Percentiles rank a stretch among this genome's conserved stretches.
These are phyloP conservation scores for Chrysolina americana DNA, from an alignment of 2,888 invertebrate genomes.

Conservation along the genomic window DNA sequence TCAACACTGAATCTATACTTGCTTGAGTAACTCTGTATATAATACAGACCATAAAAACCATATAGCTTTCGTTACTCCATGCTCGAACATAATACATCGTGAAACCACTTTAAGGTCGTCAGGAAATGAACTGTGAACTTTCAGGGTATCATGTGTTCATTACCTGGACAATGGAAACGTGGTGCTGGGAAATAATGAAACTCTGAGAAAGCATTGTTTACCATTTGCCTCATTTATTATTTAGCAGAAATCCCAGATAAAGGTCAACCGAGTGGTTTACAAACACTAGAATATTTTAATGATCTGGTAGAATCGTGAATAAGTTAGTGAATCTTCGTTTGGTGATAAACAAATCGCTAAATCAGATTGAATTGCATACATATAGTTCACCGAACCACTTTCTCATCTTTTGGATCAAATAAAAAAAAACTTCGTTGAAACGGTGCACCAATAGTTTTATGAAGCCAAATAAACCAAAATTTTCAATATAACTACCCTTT, in stretches of 20 bases:
- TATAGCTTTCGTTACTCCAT: neutral
- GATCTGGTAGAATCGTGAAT: too few species aligned
- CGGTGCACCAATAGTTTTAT: too few species aligned
- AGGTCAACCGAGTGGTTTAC: neutral
- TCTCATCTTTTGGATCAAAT: too few species aligned
- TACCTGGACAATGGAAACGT: constrained; percentile 19
- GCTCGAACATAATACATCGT: neutral
- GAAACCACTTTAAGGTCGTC: constrained; percentile 7
- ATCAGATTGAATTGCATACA: too few species aligned
- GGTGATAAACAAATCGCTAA: too few species aligned
- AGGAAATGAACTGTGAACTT: constrained; percentile 23
- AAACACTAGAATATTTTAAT: neutral
- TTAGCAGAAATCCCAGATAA: constrained; percentile 8
- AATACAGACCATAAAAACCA: neutral
- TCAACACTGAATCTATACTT: too few species aligned
- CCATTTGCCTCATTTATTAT: constrained; percentile 2
- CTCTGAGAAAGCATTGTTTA: constrained; percentile 4
- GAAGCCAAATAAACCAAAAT: too few species aligned
- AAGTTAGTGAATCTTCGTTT: too few species aligned
- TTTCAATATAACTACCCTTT: too few species aligned
- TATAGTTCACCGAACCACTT: too few species aligned
- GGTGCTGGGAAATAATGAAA: constrained; percentile 19
- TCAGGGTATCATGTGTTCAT: constrained; percentile 17
- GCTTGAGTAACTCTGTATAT: neutral
- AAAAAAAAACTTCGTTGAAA: too few species aligned